Base-by-base conservation (phyloP, 2,797 vertebrate genomes). In the Syngnathus acus region DNA sequence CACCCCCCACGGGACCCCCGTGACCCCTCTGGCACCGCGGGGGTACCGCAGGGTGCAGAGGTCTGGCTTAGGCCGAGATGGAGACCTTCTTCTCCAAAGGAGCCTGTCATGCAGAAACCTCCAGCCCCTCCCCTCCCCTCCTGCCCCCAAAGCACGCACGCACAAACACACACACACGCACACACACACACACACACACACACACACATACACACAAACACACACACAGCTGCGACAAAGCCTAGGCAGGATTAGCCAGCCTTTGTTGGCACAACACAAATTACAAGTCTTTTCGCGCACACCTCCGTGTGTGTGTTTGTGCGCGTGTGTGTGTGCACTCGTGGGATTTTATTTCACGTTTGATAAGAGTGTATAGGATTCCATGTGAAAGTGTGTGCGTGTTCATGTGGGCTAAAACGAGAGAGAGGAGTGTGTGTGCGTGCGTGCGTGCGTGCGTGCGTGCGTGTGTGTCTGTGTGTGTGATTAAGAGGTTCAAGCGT, bases 191-290 rank as follows among this genome's bases (percentile, higher is more conserved):
- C 26, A 32, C 2, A 17, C 48, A 5, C 45, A 9, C 76, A 38
- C 63, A 74, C 71, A 64, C 70, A 75, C 60, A n/a, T 63, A 62
- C 68, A 63, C 64, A 64, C 9, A 79, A 69, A 77, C 81, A 88
- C 81, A 90, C 85, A 83, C 76, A 84, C 77, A 79, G 77, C 81
- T 83, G 88, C 53, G 75, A 94, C 93, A 92, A 93, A 93, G 88
- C 67, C 89, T 88, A 89, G 85, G 89, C 85, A 88, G 92, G 94
- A 94, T 95, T 94, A 95, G 90, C 82, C 87, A 82, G 88, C 85
- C 89, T 93, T 94, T 95, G 93, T 94, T 95, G 94, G 92, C 93
- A 94, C 93, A 95, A 95, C 91, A 95, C 92, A 94, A 94, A 94
- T 94, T 93, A 94, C 91, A 92, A 90, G 89, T 91, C 89, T 91